Conservation (phyloP, 1,140 invertebrate genomes). For the Polypedilum pembai region DNA sequence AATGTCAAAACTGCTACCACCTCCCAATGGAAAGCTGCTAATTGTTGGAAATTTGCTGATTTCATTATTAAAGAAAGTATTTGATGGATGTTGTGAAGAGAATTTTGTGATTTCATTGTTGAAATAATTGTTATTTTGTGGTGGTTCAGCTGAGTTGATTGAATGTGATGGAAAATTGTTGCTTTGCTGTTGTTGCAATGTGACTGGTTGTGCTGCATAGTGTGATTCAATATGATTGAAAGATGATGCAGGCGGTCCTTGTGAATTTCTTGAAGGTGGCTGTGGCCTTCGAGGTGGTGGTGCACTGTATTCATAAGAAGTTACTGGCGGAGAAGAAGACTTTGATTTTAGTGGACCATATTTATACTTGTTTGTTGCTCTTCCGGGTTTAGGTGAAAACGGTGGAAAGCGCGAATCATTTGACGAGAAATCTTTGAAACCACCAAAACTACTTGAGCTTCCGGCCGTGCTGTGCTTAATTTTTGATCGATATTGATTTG, state of each 20-base stretch:
- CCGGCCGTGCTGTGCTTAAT: background rate
- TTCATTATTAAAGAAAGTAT: background rate
- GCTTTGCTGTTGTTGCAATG: background rate
- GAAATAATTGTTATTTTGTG: background rate
- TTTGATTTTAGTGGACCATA: background rate
- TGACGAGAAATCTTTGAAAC: constrained; percentile 18
- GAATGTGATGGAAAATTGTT: constrained; percentile 7
- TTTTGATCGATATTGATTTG: background rate
- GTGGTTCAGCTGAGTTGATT: background rate
- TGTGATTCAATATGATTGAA: constrained; percentile 7
- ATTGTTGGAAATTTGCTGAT: background rate
- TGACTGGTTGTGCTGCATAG: background rate
- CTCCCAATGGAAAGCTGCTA: background rate
- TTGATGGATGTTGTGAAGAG: background rate
- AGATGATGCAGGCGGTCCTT: background rate
- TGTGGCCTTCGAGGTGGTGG: background rate
- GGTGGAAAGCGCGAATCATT: background rate
- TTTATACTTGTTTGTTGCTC: background rate
- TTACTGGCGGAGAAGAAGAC: background rate
- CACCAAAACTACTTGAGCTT: constrained; percentile 1
- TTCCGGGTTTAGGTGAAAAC: background rate
- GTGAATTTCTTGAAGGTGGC: background rate
- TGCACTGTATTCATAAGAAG: background rate
- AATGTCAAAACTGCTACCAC: background rate
- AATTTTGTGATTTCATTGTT: background rate